A percentile compares a stretch with the other conserved stretches of the same genome.
phyloP scores from a whole-genome alignment of 2,797 vertebrate genomes.

The Amblyopsis hoosieri region DNA sequence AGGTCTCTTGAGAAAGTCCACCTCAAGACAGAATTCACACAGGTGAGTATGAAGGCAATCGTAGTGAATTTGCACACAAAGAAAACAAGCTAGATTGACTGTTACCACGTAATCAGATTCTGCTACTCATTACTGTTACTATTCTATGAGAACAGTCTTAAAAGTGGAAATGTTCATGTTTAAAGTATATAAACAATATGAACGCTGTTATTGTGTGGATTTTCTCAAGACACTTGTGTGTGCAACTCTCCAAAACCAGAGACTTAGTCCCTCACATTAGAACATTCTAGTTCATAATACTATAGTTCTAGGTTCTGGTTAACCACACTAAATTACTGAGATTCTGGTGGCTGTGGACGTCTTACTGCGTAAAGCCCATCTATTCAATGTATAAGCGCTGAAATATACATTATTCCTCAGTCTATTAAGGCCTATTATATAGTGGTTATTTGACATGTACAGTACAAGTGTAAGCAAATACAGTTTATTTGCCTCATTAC shows the following conservation, averaged over 20 bases:
- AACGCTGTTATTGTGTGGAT: slow-evolving; percentile 29
- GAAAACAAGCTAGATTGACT: not conserved
- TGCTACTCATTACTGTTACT: not conserved
- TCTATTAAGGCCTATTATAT: slow-evolving; percentile 69
- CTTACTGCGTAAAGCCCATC: no score
- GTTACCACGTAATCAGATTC: not conserved
- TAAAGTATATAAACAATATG: not conserved
- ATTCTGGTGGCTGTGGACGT: not conserved
- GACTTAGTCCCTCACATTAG: slow-evolving; percentile 7
- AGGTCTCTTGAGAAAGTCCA: slow-evolving; percentile 40
- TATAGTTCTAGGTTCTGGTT: not conserved
- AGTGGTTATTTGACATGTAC: slow-evolving; percentile 50
- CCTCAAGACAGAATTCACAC: slow-evolving; percentile 49
- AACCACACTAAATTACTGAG: not conserved
- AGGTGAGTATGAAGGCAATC: not conserved
- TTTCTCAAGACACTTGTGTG: slow-evolving; percentile 23
- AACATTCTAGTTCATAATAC: not conserved
- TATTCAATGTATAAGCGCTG: slow-evolving; percentile 13
- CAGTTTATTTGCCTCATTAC: slow-evolving; percentile 25
- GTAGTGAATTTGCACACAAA: not conserved
- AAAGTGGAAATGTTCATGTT: no score
- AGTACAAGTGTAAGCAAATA: slow-evolving; percentile 2
- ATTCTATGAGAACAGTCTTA: no score
- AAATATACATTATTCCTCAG: slow-evolving; percentile 27
- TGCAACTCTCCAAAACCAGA: slow-evolving; percentile 17